phyloP scores from a whole-genome alignment of 2,888 invertebrate genomes.

The Melipona beecheii region DNA sequence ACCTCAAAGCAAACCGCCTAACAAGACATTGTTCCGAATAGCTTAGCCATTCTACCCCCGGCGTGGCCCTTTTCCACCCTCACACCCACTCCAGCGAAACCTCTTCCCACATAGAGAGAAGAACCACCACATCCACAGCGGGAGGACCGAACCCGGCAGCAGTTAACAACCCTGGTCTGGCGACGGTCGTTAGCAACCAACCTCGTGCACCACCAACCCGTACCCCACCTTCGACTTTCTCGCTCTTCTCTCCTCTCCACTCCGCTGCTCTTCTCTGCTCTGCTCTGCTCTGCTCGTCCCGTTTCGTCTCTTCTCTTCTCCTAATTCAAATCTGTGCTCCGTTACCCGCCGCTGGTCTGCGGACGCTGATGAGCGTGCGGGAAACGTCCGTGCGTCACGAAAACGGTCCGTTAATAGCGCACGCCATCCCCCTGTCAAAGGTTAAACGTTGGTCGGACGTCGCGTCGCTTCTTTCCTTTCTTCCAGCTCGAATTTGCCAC shows the following conservation, averaged over 20 bases:
- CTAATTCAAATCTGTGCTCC: conserved; percentile 66
- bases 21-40: conserved; percentile 83
- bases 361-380: conserved; percentile 52
- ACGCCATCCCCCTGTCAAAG: not conserved
- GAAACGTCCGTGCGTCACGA: conserved; percentile 52
- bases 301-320: conserved; percentile 6
- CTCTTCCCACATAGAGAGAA: conserved; percentile 65
- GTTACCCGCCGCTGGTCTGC: conserved; percentile 22
- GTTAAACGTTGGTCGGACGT: conserved; percentile 22
- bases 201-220: conserved; percentile 50
- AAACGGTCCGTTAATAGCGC: conserved; percentile 49
- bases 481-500: not conserved
- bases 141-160: conserved; percentile 73
- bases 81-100: conserved; percentile 64
- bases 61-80: conserved; percentile 70
- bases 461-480: conserved; percentile 3
- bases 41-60: conserved; percentile 77
- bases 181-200: conserved; percentile 82
- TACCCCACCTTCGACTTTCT: conserved; percentile 31
- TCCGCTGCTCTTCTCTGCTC: not conserved
- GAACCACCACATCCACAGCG: conserved; percentile 64
- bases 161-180: conserved; percentile 81
- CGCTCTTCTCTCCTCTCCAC: not conserved
- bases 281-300: too few species aligned
- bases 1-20: conserved; percentile 82